Evolutionary conservation across 2,888 invertebrate genomes (phyloP).

Genomic region (Luperina testacea): DNA sequence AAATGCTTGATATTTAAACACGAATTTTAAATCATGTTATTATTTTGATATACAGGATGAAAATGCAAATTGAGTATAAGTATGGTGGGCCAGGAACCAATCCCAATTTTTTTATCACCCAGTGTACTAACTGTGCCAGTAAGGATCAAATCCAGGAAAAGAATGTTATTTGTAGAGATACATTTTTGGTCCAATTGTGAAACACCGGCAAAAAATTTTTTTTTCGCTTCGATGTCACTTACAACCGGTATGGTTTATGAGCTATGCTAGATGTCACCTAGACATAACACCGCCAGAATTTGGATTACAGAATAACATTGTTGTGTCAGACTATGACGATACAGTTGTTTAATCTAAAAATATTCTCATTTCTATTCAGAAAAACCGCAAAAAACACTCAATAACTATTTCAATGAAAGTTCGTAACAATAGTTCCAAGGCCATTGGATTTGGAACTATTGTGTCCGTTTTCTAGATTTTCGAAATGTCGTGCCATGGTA

Average conservation of each 20-base stretch:
- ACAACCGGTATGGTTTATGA: not conserved
- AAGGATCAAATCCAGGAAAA: conserved; percentile 1
- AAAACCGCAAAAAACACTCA: not conserved
- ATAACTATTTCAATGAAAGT: not conserved
- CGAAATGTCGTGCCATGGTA: not conserved
- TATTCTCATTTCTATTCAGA: not conserved
- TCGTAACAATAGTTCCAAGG: not conserved
- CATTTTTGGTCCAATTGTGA: not conserved
- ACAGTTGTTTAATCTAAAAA: not conserved
- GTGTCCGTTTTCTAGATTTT: not conserved
- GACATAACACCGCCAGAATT: not conserved
- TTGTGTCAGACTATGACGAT: not conserved
- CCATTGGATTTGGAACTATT: not conserved
- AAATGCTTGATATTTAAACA: not conserved
- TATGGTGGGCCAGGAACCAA: not conserved
- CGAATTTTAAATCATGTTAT: not conserved
- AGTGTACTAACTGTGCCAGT: not conserved
- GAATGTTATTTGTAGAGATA: not conserved
- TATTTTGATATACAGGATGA: not conserved
- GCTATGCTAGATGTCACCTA: not conserved
- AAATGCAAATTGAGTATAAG: not conserved
- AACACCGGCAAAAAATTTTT: not conserved
- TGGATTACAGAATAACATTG: not conserved
- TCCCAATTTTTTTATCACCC: not conserved
- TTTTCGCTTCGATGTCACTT: not conserved